Evolutionary conservation across 2,888 invertebrate genomes (phyloP), one percentile per base, ranked within the genome.

Genomic region (Augochlorella aurata): DNA sequence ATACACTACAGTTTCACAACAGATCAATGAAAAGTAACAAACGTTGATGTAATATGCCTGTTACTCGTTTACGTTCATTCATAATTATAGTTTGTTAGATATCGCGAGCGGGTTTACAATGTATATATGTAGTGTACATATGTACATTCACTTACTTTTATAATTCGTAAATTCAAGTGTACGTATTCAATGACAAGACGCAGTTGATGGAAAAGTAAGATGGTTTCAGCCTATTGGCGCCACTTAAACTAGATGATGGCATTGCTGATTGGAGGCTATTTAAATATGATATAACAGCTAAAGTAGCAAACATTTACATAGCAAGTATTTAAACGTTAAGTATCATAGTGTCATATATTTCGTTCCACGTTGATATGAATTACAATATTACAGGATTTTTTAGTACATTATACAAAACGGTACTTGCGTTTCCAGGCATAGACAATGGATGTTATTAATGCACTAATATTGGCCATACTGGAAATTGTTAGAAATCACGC

Each of bases 21-120:
- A 66, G 21, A 61, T 65, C 50, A 24, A 61, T 47, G 47, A 63
- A 75, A 24, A 47, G 50, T 61, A 67, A 44, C 67, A 63, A 58
- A 68, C 3, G 24, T 52, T 16, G 21, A 44, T 67, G 9, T n/a
- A 65, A 68, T 52, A 52, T 45, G 38, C 16, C 3, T 45, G 49
- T 3, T 7, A 12, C 44, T 50, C 24, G n/a, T 71, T 71, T 71
- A 71, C 52, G 52, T 75, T 82, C 67, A 75, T 82, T 82, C 76
- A 71, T 71, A 50, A 69, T 65, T 74, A n/a, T 21, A n/a, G 8
- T 24, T 63, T 54, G 24, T 49, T 8, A 66, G n/a, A 38, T 66
- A 52, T 44, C 29, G 29, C n/a, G n/a, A 61, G 16, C 14, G 66
- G 10, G 12, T 74, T 81, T 81, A 14, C 24, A 24, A 72, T 73